These are phyloP conservation scores for Labia minor DNA, from an alignment of 2,888 invertebrate genomes.

Conservation along the genomic window DNA sequence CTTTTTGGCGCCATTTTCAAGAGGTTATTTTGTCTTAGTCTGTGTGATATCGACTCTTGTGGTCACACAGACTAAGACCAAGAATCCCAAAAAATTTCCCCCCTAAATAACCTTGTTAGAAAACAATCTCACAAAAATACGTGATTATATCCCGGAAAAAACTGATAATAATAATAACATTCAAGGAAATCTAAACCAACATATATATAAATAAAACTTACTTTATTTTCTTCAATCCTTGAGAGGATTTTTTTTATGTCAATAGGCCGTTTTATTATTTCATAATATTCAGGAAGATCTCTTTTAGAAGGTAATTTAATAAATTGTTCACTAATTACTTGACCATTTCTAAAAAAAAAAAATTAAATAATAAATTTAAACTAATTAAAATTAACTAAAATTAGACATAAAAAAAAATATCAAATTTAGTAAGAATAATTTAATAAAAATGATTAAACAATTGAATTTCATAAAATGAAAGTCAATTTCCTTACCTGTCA, in stretches of 20 bases:
- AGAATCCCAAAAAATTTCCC: too few species aligned
- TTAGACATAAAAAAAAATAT: background rate
- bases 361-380: constrained; percentile 2
- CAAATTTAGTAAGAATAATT: background rate
- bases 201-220: constrained; percentile 23
- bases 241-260: constrained; percentile 45
- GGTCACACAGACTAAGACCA: too few species aligned
- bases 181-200: too few species aligned
- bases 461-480: background rate
- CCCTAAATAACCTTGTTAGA: too few species aligned
- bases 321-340: constrained; percentile 43
- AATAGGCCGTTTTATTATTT: constrained; percentile 44
- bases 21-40: too few species aligned
- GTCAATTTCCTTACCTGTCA: constrained; percentile 35
- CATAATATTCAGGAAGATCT: constrained; percentile 47
- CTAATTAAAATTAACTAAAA: background rate
- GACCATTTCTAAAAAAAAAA: constrained; percentile 36
- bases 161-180: background rate
- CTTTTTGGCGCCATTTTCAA: too few species aligned
- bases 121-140: background rate
- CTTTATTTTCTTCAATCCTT: constrained; percentile 33
- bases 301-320: constrained; percentile 43
- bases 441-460: too few species aligned
- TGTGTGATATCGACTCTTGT: too few species aligned
- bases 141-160: too few species aligned